Percentiles rank a stretch among this genome's conserved stretches.
Conservation (phyloP, 2,113 vertebrate genomes). For the Zingel zingel region DNA sequence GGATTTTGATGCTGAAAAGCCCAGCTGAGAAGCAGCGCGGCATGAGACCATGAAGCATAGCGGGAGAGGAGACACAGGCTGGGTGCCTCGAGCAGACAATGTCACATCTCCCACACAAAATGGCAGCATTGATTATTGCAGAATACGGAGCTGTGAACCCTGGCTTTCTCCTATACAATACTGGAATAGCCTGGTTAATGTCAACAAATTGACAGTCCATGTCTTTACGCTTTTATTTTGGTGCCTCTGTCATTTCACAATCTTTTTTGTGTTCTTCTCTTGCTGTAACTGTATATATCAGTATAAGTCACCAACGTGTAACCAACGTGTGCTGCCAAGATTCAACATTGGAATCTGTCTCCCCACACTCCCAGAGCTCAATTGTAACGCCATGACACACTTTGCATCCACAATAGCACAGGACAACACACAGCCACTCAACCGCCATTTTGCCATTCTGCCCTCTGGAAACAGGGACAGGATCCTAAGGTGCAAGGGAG, state of each 20-base stretch:
- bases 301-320: too few species aligned
- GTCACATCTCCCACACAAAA: constrained; percentile 51
- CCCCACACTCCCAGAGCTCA: too few species aligned
- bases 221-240: background rate
- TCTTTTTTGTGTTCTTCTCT: background rate
- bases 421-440: too few species aligned
- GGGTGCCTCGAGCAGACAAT: constrained; percentile 48
- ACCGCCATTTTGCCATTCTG: too few species aligned
- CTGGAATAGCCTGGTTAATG: constrained; percentile 34
- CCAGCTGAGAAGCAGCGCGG: constrained; percentile 41
- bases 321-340: too few species aligned
- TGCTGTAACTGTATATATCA: background rate
- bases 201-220: constrained; percentile 39
- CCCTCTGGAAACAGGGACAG: too few species aligned
- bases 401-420: too few species aligned
- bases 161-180: constrained; percentile 22
- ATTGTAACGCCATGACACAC: too few species aligned
- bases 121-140: constrained; percentile 53
- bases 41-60: constrained; percentile 47
- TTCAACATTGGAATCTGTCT: too few species aligned
- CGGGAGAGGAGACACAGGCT: constrained; percentile 17
- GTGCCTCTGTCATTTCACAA: background rate
- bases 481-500: too few species aligned
- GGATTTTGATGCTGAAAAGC: constrained; percentile 57
- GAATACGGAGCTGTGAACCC: constrained; percentile 26